Evolutionary conservation across 2,797 vertebrate species (phyloP), one percentile per base, ranked within the genome.

Genomic region (Spinus pinus): DNA sequence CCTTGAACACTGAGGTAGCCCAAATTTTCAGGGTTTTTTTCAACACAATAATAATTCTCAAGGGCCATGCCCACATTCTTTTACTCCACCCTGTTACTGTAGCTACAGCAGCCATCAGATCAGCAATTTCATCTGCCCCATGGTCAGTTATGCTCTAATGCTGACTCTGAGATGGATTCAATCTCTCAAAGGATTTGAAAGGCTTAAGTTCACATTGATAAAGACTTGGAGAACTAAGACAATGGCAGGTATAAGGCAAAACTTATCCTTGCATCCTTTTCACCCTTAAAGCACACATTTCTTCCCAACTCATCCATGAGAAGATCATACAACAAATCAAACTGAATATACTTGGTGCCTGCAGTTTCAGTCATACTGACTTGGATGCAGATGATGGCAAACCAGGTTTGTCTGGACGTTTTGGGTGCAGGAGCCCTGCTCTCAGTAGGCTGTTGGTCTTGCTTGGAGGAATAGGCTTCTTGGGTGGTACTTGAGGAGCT

Each of bases 401-500:
- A 9, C 98, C 96, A 91, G 99, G 99, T 96, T 99, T 99, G 65
- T 99, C 99, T 0, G 98, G 99, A 92, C 98, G 98, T 96, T 98
- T 99, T 17, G 98, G 98, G 41, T 98, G 98, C 57, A 98, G 42
- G 28, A 91, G 88, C 42, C 90, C 98, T 37, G 98, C 97, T 94
- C 98, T 97, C 85, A 98, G 60, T 60, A 98, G 93, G 92, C 81
- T 97, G 97, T 96, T 98, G 30, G 95, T 95, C 97, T 99, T 99
- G 89, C 97, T 98, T 33, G 98, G 98, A 88, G 98, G 99, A 82
- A 98, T 90, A 4, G 99, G 99, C 81, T 99, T 99, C 98, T 99
- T 99, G 74, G 98, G 99, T 16, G 99, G 99, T 73, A 99, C 99
- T 87, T 98, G 94, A 22, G 99, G 99, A 60, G 99, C 98, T 17